Evolutionary conservation across 2,113 vertebrate species (phyloP).

Genomic region (Paralichthys olivaceus): DNA sequence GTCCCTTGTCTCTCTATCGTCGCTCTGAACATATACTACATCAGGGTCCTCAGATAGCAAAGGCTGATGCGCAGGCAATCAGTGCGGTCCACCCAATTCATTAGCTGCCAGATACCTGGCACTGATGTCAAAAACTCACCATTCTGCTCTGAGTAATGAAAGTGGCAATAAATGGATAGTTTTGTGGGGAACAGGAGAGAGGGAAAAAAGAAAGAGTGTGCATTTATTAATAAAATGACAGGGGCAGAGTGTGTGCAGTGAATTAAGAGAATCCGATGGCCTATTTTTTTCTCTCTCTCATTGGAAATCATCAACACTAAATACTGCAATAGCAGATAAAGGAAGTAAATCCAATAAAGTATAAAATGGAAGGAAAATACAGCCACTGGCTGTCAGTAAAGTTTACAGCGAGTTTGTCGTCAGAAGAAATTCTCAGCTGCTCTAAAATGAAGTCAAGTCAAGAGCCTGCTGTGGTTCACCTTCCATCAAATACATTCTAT

Average conservation of each 20-base stretch:
- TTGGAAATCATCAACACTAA: constrained; percentile 76
- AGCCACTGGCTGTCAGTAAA: constrained; percentile 61
- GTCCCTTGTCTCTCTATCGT: constrained; percentile 31
- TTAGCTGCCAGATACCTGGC: constrained; percentile 57
- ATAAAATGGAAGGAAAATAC: constrained; percentile 63
- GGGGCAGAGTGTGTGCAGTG: constrained; percentile 56
- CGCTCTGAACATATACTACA: constrained; percentile 42
- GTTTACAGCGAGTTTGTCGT: constrained; percentile 52
- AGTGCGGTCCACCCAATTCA: constrained; percentile 58
- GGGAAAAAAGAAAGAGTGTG: constrained; percentile 25
- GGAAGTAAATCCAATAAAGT: constrained; percentile 68
- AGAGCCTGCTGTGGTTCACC: constrained; percentile 31
- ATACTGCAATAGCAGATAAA: constrained; percentile 68
- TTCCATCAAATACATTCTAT: constrained; percentile 60
- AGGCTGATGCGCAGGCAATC: constrained; percentile 53
- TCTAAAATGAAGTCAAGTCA: constrained; percentile 47
- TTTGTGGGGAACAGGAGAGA: constrained; percentile 34
- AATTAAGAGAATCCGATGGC: constrained; percentile 70
- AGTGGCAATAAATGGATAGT: constrained; percentile 66
- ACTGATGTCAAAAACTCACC: constrained; percentile 60
- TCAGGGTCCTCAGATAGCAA: constrained; percentile 34
- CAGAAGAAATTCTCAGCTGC: constrained; percentile 38
- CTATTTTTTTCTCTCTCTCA: constrained; percentile 65
- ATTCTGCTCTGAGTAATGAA: constrained; percentile 60
- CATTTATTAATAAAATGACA: constrained; percentile 74